Base-by-base conservation (phyloP, 2,888 invertebrate genomes). In the Cryptocephalus moraei region DNA sequence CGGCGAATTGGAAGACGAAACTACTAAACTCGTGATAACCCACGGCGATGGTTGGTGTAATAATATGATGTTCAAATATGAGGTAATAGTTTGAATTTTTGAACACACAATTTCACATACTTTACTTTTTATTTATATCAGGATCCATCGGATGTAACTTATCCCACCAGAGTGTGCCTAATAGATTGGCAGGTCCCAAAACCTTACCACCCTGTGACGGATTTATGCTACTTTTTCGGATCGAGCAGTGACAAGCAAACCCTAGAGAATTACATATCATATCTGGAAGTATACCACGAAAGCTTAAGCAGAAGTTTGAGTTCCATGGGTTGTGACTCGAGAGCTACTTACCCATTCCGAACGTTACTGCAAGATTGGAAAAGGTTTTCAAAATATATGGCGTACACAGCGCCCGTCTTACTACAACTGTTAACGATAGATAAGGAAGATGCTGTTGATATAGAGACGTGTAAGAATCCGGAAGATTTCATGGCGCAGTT, bases 1-100 rank as follows among this genome's bases (percentile, higher is more conserved):
- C n/a, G n/a, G n/a, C 36, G 12, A 2, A 2, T 2, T 2, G 2
- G 4, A 4, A 6, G 6, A 4, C 4, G n/a, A 40, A 10, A 0
- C 3, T 12, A 2, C 40, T n/a, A n/a, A n/a, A 11, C 2, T 39
- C 12, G 54, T 56, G 34, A 41, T 63, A 8, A 45, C 52, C 9
- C 62, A 63, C 48, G 62, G 59, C 1, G 63, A 63, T 47, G 55
- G 59, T 46, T 63, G 62, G 63, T 59, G 57, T 31, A 62, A 62
- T 44, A 63, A 63, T 46, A 50, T 61, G 49, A 50, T 63, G 34
- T 58, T 56, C 43, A 50, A 53, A 47, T 54, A 55, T 34, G 34
- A 51, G 41, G 58, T 58, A 50, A 53, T 40, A 4, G 6, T 22
- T 22, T 6, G 6, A 22, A 22, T n/a, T n/a, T 22, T 6, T 2